phyloP scores from a whole-genome alignment of 2,888 invertebrate genomes.

The Zhengitettix transpicula region DNA sequence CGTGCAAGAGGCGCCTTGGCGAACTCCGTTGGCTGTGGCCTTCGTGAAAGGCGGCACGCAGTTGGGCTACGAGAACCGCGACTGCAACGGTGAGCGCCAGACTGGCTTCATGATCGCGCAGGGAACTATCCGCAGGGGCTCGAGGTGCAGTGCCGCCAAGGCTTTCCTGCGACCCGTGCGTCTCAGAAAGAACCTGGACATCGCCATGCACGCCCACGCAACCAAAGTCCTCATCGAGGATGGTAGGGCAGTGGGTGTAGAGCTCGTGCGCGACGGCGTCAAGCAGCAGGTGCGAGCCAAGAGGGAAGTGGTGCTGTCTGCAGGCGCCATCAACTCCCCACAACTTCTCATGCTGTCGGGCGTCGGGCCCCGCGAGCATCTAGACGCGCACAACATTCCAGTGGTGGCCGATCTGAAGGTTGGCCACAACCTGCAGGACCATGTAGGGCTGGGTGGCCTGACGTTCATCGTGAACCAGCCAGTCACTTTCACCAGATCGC shows the following conservation, averaged over 20 bases:
- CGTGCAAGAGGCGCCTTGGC: conserved; percentile 63
- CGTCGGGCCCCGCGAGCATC: conserved; percentile 62
- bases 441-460: conserved; percentile 70
- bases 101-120: conserved; percentile 82
- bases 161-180: conserved; percentile 70
- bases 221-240: conserved; percentile 27
- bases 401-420: conserved; percentile 59
- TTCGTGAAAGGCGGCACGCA: conserved; percentile 69
- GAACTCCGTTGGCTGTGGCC: conserved; percentile 63
- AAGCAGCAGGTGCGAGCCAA: conserved; percentile 51
- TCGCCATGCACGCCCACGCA: conserved; percentile 60
- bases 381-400: conserved; percentile 53
- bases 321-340: conserved; percentile 77
- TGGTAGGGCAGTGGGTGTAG: conserved; percentile 48
- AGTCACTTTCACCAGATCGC: conserved; percentile 55
- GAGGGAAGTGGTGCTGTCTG: conserved; percentile 67
- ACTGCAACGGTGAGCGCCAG: conserved; percentile 67
- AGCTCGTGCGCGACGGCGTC: conserved; percentile 48
- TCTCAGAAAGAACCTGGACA: conserved; percentile 59
- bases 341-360: conserved; percentile 86
- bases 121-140: conserved; percentile 67
- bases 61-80: conserved; percentile 63
- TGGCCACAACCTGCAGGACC: conserved; percentile 49
- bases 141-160: conserved; percentile 74
- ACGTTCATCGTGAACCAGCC: conserved; percentile 71